Percentiles rank a stretch among this genome's conserved stretches.
These are phyloP conservation scores for Styela clava DNA, from an alignment of 23 tunicate genomes.

Conservation along the genomic window DNA sequence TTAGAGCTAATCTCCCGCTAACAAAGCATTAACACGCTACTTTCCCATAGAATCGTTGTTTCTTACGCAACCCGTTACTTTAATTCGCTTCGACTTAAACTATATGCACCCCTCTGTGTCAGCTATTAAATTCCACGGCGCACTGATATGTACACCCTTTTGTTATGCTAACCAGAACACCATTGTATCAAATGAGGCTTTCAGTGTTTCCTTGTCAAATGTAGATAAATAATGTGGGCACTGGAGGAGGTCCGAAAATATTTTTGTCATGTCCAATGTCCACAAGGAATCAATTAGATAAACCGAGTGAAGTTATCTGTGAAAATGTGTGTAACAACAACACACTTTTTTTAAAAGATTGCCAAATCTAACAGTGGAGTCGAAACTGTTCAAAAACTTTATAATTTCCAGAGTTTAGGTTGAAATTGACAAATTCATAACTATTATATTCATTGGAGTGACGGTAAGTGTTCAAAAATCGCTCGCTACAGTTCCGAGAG, in stretches of 20 bases:
- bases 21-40: slow-evolving; percentile 13
- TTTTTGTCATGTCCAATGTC: neutral
- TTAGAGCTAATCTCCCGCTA: neutral
- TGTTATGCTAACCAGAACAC: slow-evolving; percentile 21
- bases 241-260: neutral
- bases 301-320: no score
- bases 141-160: slow-evolving; percentile 5
- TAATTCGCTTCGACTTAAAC: neutral
- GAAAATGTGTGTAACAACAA: no score
- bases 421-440: no score
- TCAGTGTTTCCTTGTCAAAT: neutral
- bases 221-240: neutral
- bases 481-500: no score
- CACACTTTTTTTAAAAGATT: no score
- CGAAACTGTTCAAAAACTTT: no score
- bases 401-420: no score
- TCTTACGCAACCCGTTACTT: neutral
- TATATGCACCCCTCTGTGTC: neutral
- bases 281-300: no score
- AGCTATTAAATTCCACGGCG: neutral
- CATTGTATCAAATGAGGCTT: neutral
- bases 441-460: no score
- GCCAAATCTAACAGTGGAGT: no score
- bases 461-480: no score
- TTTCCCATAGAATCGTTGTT: neutral